Percentiles rank a stretch among this genome's conserved stretches.
Evolutionary conservation across 2,888 invertebrate species (phyloP).

Genomic region (Athalia circularis): DNA sequence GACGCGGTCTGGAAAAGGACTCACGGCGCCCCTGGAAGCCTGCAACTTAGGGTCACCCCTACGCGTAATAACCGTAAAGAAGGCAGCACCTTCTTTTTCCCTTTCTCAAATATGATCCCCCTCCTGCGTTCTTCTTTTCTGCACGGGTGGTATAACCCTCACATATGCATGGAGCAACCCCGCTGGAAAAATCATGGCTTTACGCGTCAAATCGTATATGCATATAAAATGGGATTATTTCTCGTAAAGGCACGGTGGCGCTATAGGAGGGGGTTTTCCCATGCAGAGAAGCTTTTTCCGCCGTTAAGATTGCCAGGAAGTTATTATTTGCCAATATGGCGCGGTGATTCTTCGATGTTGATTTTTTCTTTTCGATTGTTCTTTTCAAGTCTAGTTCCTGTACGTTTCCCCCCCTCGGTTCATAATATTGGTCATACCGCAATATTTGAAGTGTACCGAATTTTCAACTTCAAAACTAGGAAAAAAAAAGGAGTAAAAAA

Average conservation of each 20-base stretch:
- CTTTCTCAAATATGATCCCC: constrained; percentile 13
- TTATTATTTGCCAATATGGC: background rate
- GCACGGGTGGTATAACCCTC: constrained; percentile 42
- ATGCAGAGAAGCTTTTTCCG: background rate
- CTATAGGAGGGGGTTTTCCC: background rate
- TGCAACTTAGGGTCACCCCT: constrained; percentile 36
- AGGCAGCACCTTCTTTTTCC: constrained; percentile 48
- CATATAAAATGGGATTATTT: constrained; percentile 72
- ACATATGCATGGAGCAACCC: constrained; percentile 55
- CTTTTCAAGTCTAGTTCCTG: background rate
- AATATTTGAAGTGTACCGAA: background rate
- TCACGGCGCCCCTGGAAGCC: constrained; percentile 23
- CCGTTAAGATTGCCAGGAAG: constrained; percentile 13
- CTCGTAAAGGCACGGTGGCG: constrained; percentile 50
- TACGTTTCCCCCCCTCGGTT: background rate
- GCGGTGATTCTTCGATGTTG: background rate
- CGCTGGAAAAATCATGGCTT: constrained; percentile 70
- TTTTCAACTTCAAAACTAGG: background rate
- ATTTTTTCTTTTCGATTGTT: background rate
- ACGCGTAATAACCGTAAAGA: constrained; percentile 67
- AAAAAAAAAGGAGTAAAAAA: constrained; percentile 28
- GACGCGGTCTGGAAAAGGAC: constrained; percentile 1
- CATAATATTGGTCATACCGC: background rate
- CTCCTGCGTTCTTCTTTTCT: background rate
- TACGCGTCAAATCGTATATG: constrained; percentile 70